Conservation (phyloP, 1,140 invertebrate genomes). For the Pogonognathellus flavescens region DNA sequence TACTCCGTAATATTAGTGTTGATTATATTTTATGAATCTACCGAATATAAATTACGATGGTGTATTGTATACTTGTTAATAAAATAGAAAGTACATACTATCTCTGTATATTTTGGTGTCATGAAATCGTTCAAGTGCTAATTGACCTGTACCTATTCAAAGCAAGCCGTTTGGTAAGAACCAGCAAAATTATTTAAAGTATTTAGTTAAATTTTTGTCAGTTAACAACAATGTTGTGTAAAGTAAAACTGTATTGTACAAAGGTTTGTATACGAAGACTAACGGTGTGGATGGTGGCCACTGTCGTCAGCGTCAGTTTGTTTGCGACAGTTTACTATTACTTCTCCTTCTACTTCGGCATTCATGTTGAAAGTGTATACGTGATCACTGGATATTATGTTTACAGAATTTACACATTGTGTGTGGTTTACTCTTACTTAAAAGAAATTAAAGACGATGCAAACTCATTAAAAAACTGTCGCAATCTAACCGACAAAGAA, state of each 20-base stretch:
- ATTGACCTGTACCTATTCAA: background rate
- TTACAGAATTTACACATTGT: conserved; percentile 29
- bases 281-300: background rate
- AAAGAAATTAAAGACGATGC: conserved; percentile 37
- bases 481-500: conserved; percentile 54
- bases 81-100: no score
- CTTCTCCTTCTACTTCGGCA: conserved; percentile 9
- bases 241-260: no score
- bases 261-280: background rate
- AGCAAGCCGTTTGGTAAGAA: background rate
- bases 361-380: conserved; percentile 14
- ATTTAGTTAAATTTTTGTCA: no score
- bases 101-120: background rate
- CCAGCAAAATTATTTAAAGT: no score
- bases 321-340: conserved; percentile 11
- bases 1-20: no score
- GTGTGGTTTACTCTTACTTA: conserved; percentile 6
- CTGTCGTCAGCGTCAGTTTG: background rate
- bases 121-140: background rate
- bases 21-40: no score
- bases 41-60: no score
- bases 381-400: conserved; percentile 4
- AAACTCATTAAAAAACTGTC: background rate
- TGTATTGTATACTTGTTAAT: no score
- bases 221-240: no score